Evolutionary conservation across 2,888 invertebrate genomes (phyloP).

Genomic region (Lasioglossum morio): DNA sequence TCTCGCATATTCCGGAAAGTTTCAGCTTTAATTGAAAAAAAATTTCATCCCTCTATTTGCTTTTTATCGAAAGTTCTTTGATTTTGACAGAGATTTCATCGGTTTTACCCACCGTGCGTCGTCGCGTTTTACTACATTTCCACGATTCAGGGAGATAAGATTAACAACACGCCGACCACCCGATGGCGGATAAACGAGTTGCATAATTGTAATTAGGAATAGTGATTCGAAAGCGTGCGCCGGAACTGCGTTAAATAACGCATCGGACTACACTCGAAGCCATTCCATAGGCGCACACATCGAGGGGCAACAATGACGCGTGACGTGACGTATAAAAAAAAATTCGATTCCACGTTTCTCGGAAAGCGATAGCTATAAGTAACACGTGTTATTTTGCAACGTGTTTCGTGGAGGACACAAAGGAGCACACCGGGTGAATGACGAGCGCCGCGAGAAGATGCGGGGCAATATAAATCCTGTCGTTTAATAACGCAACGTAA

Average conservation of each 20-base stretch:
- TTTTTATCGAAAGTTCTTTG: no score
- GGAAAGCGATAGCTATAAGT: not conserved
- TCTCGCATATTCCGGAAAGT: no score
- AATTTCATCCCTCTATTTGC: no score
- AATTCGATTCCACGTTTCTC: constrained; percentile 13
- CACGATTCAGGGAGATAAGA: not conserved
- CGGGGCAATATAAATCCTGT: not conserved
- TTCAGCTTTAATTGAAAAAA: no score
- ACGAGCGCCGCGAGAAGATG: not conserved
- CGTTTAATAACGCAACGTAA: constrained; percentile 29
- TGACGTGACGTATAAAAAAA: constrained; percentile 3
- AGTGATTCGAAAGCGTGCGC: not conserved
- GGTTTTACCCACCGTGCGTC: not conserved
- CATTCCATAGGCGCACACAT: not conserved
- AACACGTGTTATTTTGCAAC: constrained; percentile 1
- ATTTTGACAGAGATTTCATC: no score
- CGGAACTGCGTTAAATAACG: not conserved
- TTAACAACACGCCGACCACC: not conserved
- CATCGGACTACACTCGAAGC: not conserved
- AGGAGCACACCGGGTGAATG: not conserved
- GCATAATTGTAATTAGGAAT: not conserved
- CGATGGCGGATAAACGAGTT: not conserved
- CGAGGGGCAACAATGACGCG: not conserved
- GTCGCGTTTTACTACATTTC: not conserved
- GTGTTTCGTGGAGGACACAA: not conserved